These are phyloP conservation scores for Aphaenogaster floridana DNA, from an alignment of 1,140 invertebrate species.

Conservation along the genomic window DNA sequence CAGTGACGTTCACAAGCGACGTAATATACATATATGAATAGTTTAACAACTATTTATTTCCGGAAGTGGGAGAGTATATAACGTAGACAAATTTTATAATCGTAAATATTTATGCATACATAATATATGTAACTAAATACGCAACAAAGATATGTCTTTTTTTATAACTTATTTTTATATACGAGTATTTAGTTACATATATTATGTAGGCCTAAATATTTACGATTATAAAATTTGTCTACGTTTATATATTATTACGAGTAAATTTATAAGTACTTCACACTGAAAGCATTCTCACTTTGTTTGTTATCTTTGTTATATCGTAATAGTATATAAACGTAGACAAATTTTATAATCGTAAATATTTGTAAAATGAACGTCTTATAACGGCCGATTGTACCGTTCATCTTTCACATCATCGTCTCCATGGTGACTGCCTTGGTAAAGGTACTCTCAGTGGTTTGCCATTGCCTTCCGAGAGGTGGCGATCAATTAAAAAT, in stretches of 20 bases:
- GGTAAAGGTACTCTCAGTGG: too few species aligned
- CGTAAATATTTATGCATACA: neutral
- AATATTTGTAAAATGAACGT: too few species aligned
- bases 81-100: constrained; percentile 2
- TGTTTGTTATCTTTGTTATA: too few species aligned
- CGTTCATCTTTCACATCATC: too few species aligned
- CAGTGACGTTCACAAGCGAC: neutral
- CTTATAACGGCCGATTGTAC: too few species aligned
- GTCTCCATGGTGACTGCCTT: too few species aligned
- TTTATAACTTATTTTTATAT: neutral
- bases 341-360: too few species aligned
- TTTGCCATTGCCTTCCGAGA: too few species aligned
- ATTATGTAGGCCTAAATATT: neutral
- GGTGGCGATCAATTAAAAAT: too few species aligned
- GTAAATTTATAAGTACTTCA: too few species aligned
- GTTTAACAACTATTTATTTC: neutral
- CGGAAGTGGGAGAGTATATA: neutral
- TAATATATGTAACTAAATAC: neutral
- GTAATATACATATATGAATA: neutral
- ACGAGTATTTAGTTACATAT: neutral
- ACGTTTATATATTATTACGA: neutral
- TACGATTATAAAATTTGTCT: neutral
- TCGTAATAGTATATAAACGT: too few species aligned
- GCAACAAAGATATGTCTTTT: neutral
- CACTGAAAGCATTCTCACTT: too few species aligned